Conservation (phyloP, 2,888 invertebrate genomes). For the Chalcis sispes region DNA sequence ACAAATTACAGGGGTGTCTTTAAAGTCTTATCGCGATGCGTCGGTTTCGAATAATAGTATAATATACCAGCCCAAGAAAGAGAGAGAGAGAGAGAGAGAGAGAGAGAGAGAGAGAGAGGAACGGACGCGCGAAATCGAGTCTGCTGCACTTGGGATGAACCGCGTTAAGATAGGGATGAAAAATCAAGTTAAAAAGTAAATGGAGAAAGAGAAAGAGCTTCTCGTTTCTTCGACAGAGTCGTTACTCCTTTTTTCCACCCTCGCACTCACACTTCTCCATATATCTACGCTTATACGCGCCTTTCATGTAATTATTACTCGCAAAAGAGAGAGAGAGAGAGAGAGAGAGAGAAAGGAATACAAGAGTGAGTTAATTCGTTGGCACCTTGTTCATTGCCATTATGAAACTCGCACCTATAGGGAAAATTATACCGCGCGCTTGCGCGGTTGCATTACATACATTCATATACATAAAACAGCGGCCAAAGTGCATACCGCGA, state of each 20-base stretch:
- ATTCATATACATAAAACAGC: background rate
- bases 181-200: too few relatives aligned
- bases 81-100: background rate
- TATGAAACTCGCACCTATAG: slow-evolving; percentile 18
- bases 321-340: background rate
- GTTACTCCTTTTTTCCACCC: too few relatives aligned
- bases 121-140: too few relatives aligned
- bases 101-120: too few relatives aligned
- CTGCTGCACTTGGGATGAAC: too few relatives aligned
- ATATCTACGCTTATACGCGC: too few relatives aligned
- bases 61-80: background rate
- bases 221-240: too few relatives aligned
- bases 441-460: background rate
- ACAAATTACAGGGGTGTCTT: slow-evolving; percentile 42
- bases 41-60: slow-evolving; percentile 24
- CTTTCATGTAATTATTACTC: too few relatives aligned
- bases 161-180: too few relatives aligned
- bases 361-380: background rate
- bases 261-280: too few relatives aligned
- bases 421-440: slow-evolving; percentile 5
- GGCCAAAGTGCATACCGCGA: too few relatives aligned
- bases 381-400: slow-evolving; percentile 21
- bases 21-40: slow-evolving; percentile 36
- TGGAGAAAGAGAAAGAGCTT: too few relatives aligned
- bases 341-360: background rate